phyloP scores from a whole-genome alignment of 2,888 invertebrate species.

The Rosalia funebris region DNA sequence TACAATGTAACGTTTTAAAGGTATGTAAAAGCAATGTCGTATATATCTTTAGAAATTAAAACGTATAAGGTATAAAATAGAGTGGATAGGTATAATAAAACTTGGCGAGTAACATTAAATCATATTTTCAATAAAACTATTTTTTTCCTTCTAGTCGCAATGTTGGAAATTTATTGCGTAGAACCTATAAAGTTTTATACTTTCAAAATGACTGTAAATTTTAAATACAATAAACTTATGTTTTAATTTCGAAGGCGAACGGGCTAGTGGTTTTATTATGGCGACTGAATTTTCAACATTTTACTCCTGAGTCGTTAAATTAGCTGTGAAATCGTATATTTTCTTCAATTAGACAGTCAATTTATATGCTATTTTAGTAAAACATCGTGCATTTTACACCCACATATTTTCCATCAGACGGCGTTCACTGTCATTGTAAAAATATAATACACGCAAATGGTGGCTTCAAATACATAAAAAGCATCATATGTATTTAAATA shows the following conservation, averaged over 20 bases:
- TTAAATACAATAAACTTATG: constrained; percentile 57
- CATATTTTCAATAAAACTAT: constrained; percentile 63
- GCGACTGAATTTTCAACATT: constrained; percentile 13
- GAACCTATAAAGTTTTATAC: constrained; percentile 60
- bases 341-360: constrained; percentile 17
- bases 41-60: constrained; percentile 32
- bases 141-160: constrained; percentile 50
- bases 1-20: constrained; percentile 22
- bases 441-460: too few species aligned
- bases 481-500: too few species aligned
- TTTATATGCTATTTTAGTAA: constrained; percentile 10
- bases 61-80: constrained; percentile 28
- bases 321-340: constrained; percentile 19
- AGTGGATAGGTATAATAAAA: constrained; percentile 49
- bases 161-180: constrained; percentile 55
- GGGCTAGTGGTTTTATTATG: constrained; percentile 16
- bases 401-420: neutral
- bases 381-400: neutral
- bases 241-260: constrained; percentile 15
- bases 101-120: constrained; percentile 55
- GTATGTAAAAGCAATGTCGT: constrained; percentile 25
- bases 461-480: too few species aligned
- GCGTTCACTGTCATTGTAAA: too few species aligned
- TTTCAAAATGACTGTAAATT: constrained; percentile 57
- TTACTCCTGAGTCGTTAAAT: constrained; percentile 5